Base-by-base conservation (phyloP, 2,888 invertebrate species). In the Pherbina coryleti region DNA sequence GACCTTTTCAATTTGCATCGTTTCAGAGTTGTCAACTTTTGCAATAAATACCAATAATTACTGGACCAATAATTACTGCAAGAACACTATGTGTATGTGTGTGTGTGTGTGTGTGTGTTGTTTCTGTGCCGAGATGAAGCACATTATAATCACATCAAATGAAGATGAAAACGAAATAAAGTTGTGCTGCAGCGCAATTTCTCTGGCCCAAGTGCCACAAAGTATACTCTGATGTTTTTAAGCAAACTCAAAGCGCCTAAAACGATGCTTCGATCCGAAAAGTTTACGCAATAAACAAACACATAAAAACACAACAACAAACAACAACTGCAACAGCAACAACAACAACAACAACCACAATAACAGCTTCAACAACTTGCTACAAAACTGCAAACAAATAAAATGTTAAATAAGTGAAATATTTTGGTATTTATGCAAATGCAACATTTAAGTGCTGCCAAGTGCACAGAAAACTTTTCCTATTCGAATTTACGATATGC, bases 391-490 rank as follows among this genome's bases (percentile, higher is more conserved):
- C 34, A 49, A 62, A 64, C 51, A 62, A 34, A 64, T 51, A 53
- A 64, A 51, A 55, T 71, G 14, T 19, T 2, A 74, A 44, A 64
- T 64, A 62, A 74, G 64, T 64, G 51, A 74, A 53, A 73, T 74
- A 74, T 74, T 64, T 64, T 31, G 72, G 60, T 31, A 34, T 74
- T 64, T 64, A 74, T 74, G 74, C 74, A 74, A 74, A 74, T 66
- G 74, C 64, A 74, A 74, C 74, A 74, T 74, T 64, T 64, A 74
- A 66, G 64, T 53, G 74, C 64, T 64, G 74, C 64, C 74, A 66
- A 74, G 66, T 64, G 74, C 74, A 74, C 19, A 17, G 22, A 69
- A 72, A 72, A 72, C 57, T 72, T 72, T 22, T 7, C 22, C 31
- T 51, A 69, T 69, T 49, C 22, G 28, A 4, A 25, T 69, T 49